Base-by-base conservation (phyloP, 1,140 invertebrate species). In the Calosoma granatense region DNA sequence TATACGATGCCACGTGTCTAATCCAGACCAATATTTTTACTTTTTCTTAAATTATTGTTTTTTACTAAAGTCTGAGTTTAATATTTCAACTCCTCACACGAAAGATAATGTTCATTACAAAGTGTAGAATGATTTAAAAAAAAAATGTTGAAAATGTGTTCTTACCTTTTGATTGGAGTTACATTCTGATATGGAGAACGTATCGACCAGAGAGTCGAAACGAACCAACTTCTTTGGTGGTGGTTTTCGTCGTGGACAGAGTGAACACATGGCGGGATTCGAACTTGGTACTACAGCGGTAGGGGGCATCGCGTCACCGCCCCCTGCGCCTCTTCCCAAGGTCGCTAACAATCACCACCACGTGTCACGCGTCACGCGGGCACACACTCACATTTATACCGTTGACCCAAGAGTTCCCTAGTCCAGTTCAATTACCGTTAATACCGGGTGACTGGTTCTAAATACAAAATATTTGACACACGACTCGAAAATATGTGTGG, bases 171-270 rank as follows among this genome's bases (percentile, higher is more conserved):
- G 70, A 43, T 67, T 72, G 41, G 72, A 70, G 58, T 72, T 74
- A 61, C 68, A 74, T 54, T 80, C 78, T 20, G 79, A 78, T 58
- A 81, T 75, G 36, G 78, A 81, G 65, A 78, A 80, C n/a, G 80
- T 81, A 63, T 81, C 79, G 60, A 81, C 78, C 58, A 78, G 71
- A 2, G 79, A 80, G 67, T 81, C 78, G 66, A 82, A 82, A 21
- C 79, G 72, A 17, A 82, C 80, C 52, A 81, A 69, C 65, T 81
- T 81, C 65, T 80, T 80, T 20, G 74, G 62, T 56, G 71, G 63
- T 62, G 74, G 72, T 65, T 78, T 81, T 59, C 73, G 73, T 43
- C 77, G 71, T 53, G 79, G 76, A 70, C 79, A 82, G 56, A 81
- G 70, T 56, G 79, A 81, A 68, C 79, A 82, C 78, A 81, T 81